Evolutionary conservation across 2,797 vertebrate genomes (phyloP).

Genomic region (Gymnodraco acuticeps): DNA sequence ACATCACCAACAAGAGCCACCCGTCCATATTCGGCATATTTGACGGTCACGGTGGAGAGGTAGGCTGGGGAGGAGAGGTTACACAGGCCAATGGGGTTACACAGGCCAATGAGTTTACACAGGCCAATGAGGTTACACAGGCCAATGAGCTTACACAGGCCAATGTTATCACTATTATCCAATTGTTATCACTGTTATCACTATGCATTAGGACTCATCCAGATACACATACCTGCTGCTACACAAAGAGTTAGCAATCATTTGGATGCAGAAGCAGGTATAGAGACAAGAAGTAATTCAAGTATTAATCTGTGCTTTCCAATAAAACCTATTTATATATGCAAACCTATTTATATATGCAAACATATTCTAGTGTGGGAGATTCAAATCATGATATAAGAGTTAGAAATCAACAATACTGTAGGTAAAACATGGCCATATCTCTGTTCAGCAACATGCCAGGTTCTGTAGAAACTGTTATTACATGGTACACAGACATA

Average conservation of each 20-base stretch:
- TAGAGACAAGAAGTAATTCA: background rate
- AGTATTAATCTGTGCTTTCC: no score
- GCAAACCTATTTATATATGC: background rate
- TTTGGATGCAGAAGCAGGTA: conserved; percentile 1
- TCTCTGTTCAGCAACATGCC: background rate
- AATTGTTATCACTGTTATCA: background rate
- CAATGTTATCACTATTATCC: no score
- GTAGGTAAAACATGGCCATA: background rate
- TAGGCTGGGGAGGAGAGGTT: conserved; percentile 67
- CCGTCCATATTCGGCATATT: conserved; percentile 98
- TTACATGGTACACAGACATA: background rate
- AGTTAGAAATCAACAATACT: background rate
- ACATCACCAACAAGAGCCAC: conserved; percentile 95
- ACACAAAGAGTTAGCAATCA: conserved; percentile 13
- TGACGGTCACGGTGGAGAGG: conserved; percentile 97
- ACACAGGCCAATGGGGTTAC: background rate
- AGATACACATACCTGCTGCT: conserved; percentile 2
- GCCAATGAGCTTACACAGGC: background rate
- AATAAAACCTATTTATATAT: background rate
- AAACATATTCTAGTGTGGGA: background rate
- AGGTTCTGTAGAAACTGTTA: background rate
- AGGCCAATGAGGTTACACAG: background rate
- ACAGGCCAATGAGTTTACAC: background rate
- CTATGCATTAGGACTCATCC: conserved; percentile 2
- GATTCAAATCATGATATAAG: background rate